Conservation (phyloP, 2,113 vertebrate species). For the Rattus norvegicus region GRCr8 NC_086019.1:33615501-33616000, state of each 20-base stretch:
- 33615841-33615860: accelerated
- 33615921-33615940: accelerated
- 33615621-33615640: accelerated
- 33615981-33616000: accelerated
- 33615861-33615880: not conserved
- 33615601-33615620: not conserved
- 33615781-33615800: not conserved
- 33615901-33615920: not conserved
- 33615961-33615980: not conserved
- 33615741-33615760: not conserved
- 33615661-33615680: not conserved
- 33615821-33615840: accelerated
- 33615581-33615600: not conserved
- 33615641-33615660: too few species aligned
- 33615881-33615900: accelerated
- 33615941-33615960: too few species aligned
- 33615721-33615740: not conserved
- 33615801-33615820: not conserved
- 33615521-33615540: not conserved
- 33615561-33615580: accelerated
- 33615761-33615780: not conserved
- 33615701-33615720: not conserved
- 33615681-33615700: not conserved
- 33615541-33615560: accelerated
- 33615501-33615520: too few species aligned